Base-by-base conservation (phyloP, 2,113 vertebrate genomes). In the Pipa parva region DNA sequence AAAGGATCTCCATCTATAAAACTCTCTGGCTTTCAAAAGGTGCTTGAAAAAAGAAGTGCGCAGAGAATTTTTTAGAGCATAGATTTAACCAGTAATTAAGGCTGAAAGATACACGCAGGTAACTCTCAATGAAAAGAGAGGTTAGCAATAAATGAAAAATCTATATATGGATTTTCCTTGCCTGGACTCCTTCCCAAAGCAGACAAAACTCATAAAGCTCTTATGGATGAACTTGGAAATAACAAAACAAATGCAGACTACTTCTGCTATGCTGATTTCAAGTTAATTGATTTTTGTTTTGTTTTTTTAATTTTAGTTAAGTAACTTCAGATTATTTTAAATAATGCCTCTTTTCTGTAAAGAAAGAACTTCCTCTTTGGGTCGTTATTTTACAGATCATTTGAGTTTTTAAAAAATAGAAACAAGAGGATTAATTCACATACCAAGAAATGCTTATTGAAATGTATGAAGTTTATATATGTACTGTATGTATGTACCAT, bases 121-220 rank as follows among this genome's bases (percentile, higher is more conserved):
- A 49, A 57, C 46, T 50, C 25, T 27, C 20, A 48, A 42, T 52
- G 65, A 52, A 60, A 51, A 52, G 22, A 42, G 37, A 29, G 31
- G 48, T 54, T 20, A 2, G 9, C 46, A 29, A 45, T 42, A 60
- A 69, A 69, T 60, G 57, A 24, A 21, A 69, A 69, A 52, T 69
- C 65, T 60, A 69, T 69, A 52, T 31, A 69, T 60, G 37, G 57
- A 69, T 60, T 20, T 26, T 39, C 48, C 52, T 37, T 69, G 46
- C 22, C 48, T 54, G 42, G 46, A 36, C 37, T 37, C 37, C 26
- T 59, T 60, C n/a, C 27, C 5, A 60, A 52, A 52, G 24, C 13
- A 69, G 56, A 52, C 65, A 48, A 60, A 57, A 45, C 31, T 52
- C 51, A 59, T 69, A 69, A 69, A 36, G 58, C 33, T 60, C 13